phyloP scores from a whole-genome alignment of 1,140 invertebrate species.

The Lineus longissimus region DNA sequence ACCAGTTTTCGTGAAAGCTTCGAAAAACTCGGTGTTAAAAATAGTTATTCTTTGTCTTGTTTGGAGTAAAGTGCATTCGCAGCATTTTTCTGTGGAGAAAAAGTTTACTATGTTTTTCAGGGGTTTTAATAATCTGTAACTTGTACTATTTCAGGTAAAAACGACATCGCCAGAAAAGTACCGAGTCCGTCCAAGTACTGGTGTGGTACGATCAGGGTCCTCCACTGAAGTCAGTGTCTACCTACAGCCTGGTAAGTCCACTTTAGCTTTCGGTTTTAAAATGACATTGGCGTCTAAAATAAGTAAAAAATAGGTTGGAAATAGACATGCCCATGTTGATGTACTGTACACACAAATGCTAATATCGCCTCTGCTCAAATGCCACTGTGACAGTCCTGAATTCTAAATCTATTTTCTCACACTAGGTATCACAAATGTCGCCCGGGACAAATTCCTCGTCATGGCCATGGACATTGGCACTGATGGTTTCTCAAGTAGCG shows the following conservation, averaged over 20 bases:
- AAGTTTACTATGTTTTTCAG: too few relatives aligned
- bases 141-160: slow-evolving; percentile 73
- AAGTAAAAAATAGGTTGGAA: too few relatives aligned
- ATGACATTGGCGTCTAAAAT: too few relatives aligned
- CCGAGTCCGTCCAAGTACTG: slow-evolving; percentile 78
- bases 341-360: too few relatives aligned
- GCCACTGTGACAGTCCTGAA: too few relatives aligned
- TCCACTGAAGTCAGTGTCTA: slow-evolving; percentile 43
- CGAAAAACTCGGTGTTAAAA: background rate
- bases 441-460: slow-evolving; percentile 68
- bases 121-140: too few relatives aligned
- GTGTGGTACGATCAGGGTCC: slow-evolving; percentile 63
- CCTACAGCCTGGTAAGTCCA: slow-evolving; percentile 42
- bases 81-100: too few relatives aligned
- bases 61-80: too few relatives aligned
- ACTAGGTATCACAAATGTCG: slow-evolving; percentile 43
- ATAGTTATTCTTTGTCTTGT: too few relatives aligned
- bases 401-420: slow-evolving; percentile 9
- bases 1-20: background rate
- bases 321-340: too few relatives aligned
- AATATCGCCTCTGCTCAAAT: too few relatives aligned
- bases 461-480: slow-evolving; percentile 63
- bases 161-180: slow-evolving; percentile 84
- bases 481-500: slow-evolving; percentile 50
- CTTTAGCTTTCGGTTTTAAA: background rate